Evolutionary conservation across 2,113 vertebrate genomes (phyloP).

Genomic region (Megaceryle torquata): DNA sequence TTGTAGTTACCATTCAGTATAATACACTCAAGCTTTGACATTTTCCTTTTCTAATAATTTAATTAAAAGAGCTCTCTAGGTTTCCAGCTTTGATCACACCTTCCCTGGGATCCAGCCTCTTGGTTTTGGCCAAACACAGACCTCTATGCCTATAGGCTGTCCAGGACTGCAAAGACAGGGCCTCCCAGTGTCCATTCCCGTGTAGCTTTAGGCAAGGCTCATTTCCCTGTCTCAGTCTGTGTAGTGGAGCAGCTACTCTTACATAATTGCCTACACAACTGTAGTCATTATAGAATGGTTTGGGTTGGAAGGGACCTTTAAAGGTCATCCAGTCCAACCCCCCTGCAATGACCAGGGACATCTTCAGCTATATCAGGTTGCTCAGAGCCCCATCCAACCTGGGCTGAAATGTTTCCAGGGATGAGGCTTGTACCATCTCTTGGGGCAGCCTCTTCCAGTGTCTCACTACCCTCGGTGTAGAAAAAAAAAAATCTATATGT

Average conservation of each 20-base stretch:
- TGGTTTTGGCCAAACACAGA: background rate
- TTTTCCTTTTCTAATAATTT: background rate
- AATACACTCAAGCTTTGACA: background rate
- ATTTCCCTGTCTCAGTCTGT: background rate
- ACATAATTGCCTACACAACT: background rate
- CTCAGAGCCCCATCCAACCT: background rate
- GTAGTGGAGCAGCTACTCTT: background rate
- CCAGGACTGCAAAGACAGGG: background rate
- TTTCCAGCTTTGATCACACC: background rate
- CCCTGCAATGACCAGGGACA: background rate
- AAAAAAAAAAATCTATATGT: background rate
- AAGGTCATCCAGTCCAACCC: background rate
- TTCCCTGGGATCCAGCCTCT: background rate
- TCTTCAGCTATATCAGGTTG: background rate
- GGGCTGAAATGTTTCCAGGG: background rate
- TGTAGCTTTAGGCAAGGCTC: background rate
- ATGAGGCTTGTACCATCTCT: background rate
- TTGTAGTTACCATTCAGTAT: background rate
- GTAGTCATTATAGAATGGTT: background rate
- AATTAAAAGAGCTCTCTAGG: background rate
- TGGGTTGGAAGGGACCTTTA: background rate
- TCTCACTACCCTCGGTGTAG: background rate
- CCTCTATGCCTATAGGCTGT: background rate
- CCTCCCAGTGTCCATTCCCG: background rate
- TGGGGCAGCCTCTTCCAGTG: background rate